These are phyloP conservation scores for Syrmaticus mikado DNA, from an alignment of 2,113 vertebrate genomes.

Conservation along the genomic window DNA sequence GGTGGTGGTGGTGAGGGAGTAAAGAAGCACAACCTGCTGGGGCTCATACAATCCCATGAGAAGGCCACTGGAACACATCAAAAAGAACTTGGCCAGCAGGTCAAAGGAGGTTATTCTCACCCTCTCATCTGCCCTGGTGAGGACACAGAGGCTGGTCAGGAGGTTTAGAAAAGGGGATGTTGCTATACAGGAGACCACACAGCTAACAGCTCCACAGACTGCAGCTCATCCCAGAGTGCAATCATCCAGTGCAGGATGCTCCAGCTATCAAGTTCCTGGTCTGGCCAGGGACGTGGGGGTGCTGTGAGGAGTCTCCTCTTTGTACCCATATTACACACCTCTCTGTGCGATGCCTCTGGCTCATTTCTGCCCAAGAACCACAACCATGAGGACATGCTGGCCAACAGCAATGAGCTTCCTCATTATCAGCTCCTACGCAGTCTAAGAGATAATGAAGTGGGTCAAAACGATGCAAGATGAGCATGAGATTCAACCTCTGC, in stretches of 20 bases:
- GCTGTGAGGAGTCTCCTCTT: background rate
- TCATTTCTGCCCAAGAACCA: background rate
- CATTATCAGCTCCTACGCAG: background rate
- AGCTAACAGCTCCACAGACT: background rate
- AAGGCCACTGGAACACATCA: too few relatives aligned
- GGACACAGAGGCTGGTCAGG: background rate
- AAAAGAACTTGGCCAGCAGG: too few relatives aligned
- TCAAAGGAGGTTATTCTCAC: too few relatives aligned
- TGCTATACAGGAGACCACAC: background rate
- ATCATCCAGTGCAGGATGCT: background rate
- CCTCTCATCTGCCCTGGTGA: too few relatives aligned
- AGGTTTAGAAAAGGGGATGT: background rate
- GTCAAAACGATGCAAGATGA: background rate
- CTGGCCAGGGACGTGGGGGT: background rate
- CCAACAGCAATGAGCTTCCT: background rate
- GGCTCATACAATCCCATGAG: background rate
- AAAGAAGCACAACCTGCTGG: background rate
- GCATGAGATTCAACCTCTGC: background rate
- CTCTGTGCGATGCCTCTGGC: background rate
- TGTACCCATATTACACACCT: background rate
- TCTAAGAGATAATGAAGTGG: background rate
- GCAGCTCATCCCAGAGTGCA: background rate
- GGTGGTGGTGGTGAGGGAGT: background rate
- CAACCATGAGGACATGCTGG: too few relatives aligned
- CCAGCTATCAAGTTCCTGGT: accelerated